Evolutionary conservation across 1,140 invertebrate genomes (phyloP), one percentile per base, ranked within the genome.

Genomic region (Diprion similis): DNA sequence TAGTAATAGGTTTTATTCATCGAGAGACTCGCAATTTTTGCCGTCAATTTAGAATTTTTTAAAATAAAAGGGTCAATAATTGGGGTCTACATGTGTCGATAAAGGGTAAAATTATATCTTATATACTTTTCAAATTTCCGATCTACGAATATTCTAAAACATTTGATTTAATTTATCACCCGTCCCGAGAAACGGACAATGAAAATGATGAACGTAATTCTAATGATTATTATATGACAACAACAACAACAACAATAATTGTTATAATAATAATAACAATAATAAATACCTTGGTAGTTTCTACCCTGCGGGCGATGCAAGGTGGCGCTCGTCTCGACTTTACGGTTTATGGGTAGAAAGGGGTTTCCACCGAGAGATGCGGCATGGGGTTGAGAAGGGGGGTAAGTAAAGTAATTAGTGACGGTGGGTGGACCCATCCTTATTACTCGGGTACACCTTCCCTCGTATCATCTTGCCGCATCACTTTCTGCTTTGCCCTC

Each of bases 381-480:
- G 75, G 71, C 77, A 76, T 77, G 79, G 76, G 77, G 73, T 78
- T 78, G 78, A 59, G n/a, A 59, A 13, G 79, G 76, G 78, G 76
- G 76, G 78, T 80, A 78, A 78, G 78, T 80, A 79, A 81, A 80
- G 81, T 85, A 85, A 85, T 84, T 84, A 85, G 82, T 81, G 78
- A 78, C 79, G 82, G 81, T 78, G 77, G 78, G 77, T 76, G 78
- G 80, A 74, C 67, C 73, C 74, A 73, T 73, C 74, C 70, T 66
- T 72, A 71, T 68, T 46, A 64, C 47, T 10, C 46, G 37, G 68
- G 68, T 46, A 45, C 47, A 46, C 18, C 46, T 37, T 48, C 37
- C n/a, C 75, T 75, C 74, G 73, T 76, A 78, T 37, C 24, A 17
- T 59, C 51, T 59, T 59, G 51, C 24, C 24, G 51, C 51, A 59